A percentile compares a stretch with the other conserved stretches of the same genome.
These are phyloP conservation scores for Ditula angustiorana DNA, from an alignment of 2,888 invertebrate species.

Conservation along the genomic window DNA sequence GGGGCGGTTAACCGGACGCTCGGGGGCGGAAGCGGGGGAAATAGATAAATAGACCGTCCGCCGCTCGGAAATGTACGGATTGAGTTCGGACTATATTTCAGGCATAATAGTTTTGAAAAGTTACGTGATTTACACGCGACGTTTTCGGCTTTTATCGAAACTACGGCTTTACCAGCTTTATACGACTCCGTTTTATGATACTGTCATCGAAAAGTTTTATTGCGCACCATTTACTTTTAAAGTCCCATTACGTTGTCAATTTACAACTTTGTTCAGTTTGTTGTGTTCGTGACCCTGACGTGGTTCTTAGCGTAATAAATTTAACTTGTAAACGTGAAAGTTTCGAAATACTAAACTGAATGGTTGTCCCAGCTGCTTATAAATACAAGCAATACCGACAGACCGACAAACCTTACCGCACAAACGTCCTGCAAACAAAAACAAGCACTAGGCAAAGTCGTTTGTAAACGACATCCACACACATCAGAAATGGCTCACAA, in stretches of 20 bases:
- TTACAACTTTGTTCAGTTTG: slow-evolving; percentile 56
- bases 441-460: slow-evolving; percentile 24
- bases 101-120: slow-evolving; percentile 84
- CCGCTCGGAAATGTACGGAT: slow-evolving; percentile 85
- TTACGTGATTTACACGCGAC: slow-evolving; percentile 84
- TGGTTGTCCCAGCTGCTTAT: background rate
- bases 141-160: slow-evolving; percentile 78
- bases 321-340: slow-evolving; percentile 10
- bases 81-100: slow-evolving; percentile 85
- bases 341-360: background rate
- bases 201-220: slow-evolving; percentile 74
- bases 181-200: slow-evolving; percentile 73
- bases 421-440: slow-evolving; percentile 12
- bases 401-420: background rate
- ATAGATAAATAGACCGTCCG: slow-evolving; percentile 85
- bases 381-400: background rate
- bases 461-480: slow-evolving; percentile 57
- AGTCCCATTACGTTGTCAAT: slow-evolving; percentile 63
- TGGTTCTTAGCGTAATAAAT: slow-evolving; percentile 1
- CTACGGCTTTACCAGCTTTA: slow-evolving; percentile 58
- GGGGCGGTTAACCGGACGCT: slow-evolving; percentile 85
- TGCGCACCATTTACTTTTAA: slow-evolving; percentile 66
- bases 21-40: slow-evolving; percentile 85
- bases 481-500: slow-evolving; percentile 65
- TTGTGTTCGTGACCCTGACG: slow-evolving; percentile 33